A percentile compares a stretch with the other conserved stretches of the same genome.
These are phyloP conservation scores for Euwallacea similis DNA, from an alignment of 1,140 invertebrate genomes.

Conservation along the genomic window DNA sequence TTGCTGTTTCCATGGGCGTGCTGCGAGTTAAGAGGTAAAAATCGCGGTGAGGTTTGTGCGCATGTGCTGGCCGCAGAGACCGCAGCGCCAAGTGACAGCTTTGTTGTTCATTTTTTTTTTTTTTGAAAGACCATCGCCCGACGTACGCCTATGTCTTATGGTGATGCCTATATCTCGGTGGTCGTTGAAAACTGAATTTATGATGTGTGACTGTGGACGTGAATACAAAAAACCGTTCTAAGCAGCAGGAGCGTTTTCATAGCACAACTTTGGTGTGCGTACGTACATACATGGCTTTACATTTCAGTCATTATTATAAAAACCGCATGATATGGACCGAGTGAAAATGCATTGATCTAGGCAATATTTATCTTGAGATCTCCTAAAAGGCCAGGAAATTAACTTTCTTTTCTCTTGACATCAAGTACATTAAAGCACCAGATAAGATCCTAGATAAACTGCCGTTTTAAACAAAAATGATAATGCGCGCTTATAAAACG, in stretches of 20 bases:
- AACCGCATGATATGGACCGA: too few species aligned
- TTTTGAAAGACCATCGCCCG: not conserved
- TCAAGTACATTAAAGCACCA: not conserved
- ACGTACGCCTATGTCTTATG: not conserved
- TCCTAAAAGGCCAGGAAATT: conserved; percentile 1
- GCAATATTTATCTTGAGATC: not conserved
- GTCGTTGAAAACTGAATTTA: conserved; percentile 2
- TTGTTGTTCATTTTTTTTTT: not conserved
- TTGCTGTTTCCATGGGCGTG: not conserved
- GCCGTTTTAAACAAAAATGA: conserved; percentile 22
- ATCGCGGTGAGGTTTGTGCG: too few species aligned
- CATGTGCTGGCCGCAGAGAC: too few species aligned
- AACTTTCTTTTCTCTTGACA: conserved; percentile 11
- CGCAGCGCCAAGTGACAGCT: too few species aligned
- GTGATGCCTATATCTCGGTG: not conserved
- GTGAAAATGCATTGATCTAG: conserved; percentile 1
- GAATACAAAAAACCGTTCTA: not conserved
- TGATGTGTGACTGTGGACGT: not conserved
- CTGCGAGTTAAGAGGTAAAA: too few species aligned
- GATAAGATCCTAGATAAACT: conserved; percentile 16
- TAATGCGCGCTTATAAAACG: conserved; percentile 17
- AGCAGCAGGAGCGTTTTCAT: not conserved
- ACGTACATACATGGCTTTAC: too few species aligned
- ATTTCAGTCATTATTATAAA: too few species aligned
- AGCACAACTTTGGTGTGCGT: too few species aligned